A percentile compares a stretch with the other conserved stretches of the same genome.
Evolutionary conservation across 1,140 invertebrate species (phyloP).

Genomic region (Drosophila sechellia): DNA sequence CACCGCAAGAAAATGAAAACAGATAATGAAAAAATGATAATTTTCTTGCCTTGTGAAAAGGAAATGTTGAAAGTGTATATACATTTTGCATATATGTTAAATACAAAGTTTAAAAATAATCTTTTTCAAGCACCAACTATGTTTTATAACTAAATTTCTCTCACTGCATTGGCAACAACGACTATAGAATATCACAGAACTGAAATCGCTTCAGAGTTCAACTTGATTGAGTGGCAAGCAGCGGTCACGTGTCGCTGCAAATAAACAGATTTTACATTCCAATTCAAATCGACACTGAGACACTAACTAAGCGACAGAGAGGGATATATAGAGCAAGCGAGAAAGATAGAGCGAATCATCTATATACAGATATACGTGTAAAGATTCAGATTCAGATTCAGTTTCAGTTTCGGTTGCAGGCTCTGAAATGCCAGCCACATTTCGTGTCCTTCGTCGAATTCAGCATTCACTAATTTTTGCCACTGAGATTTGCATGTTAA

Average conservation of each 20-base stretch:
- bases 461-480: conserved; percentile 55
- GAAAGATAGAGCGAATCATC: no score
- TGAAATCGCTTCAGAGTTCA: conserved; percentile 41
- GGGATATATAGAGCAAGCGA: neutral
- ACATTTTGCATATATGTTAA: no score
- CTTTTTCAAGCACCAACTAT: no score
- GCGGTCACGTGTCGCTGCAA: conserved; percentile 34
- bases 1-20: neutral
- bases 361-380: neutral
- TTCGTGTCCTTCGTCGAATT: conserved; percentile 10
- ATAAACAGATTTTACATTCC: conserved; percentile 58
- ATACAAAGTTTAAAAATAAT: no score
- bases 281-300: conserved; percentile 36
- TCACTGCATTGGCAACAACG: neutral
- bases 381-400: neutral
- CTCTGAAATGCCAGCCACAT: conserved; percentile 3
- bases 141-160: neutral
- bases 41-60: no score
- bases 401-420: conserved; percentile 18
- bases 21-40: no score
- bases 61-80: no score
- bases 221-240: conserved; percentile 49
- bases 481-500: conserved; percentile 57
- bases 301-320: conserved; percentile 24
- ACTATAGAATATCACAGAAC: conserved; percentile 1